These are phyloP conservation scores for Cyrtorhinus lividipennis DNA, from an alignment of 1,140 invertebrate species.

Conservation along the genomic window DNA sequence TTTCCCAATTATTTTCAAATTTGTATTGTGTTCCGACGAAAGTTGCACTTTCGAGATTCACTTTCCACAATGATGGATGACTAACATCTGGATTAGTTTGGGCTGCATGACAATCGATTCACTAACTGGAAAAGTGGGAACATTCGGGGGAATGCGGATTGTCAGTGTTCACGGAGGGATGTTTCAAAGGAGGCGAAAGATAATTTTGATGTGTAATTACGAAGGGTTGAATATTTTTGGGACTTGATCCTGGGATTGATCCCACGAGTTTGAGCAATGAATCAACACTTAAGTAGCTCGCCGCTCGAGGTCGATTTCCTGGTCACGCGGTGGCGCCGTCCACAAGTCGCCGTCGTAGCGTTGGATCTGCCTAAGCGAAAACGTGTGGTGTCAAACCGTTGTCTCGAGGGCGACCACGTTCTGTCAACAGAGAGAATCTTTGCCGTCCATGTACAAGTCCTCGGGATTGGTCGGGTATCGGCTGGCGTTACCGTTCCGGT, in stretches of 20 bases:
- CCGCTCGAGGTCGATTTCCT: constrained; percentile 12
- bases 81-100: too few species aligned
- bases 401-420: constrained; percentile 45
- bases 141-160: too few species aligned
- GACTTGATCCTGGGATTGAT: background rate
- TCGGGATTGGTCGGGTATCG: constrained; percentile 26
- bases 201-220: constrained; percentile 1
- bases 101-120: too few species aligned
- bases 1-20: background rate
- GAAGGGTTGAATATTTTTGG: constrained; percentile 3
- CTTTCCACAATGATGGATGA: too few species aligned
- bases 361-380: constrained; percentile 13
- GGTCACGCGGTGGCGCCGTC: constrained; percentile 4
- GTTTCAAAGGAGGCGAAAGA: background rate
- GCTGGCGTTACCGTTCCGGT: constrained; percentile 30
- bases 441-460: constrained; percentile 47
- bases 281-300: constrained; percentile 11
- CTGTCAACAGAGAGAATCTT: constrained; percentile 59
- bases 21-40: too few species aligned
- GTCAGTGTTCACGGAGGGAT: constrained; percentile 3
- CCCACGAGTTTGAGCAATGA: constrained; percentile 5
- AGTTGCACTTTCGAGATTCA: too few species aligned
- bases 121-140: too few species aligned
- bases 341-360: constrained; percentile 15
- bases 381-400: constrained; percentile 35